Conservation (phyloP, 2,888 invertebrate species). For the Ischnura elegans region DNA sequence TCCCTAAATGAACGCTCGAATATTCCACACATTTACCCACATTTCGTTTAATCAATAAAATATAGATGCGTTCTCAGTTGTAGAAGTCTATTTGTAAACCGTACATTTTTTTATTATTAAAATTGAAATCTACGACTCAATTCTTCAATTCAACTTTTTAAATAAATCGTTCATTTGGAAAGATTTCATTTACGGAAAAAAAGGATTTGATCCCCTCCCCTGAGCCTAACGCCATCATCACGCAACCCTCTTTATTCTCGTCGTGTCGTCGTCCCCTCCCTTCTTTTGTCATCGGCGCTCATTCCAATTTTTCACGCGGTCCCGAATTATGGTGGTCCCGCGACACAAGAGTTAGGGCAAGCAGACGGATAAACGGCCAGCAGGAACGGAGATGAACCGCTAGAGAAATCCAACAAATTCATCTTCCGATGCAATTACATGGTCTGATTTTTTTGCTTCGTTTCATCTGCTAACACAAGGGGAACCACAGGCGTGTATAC, state of each 20-base stretch:
- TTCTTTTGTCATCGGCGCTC: not conserved
- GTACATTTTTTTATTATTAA: too few species aligned
- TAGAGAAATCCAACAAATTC: not conserved
- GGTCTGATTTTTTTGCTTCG: not conserved
- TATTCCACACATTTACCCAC: too few species aligned
- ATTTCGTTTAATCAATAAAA: too few species aligned
- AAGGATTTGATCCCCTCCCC: too few species aligned
- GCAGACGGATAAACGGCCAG: not conserved
- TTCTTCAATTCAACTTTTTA: too few species aligned
- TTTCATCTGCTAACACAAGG: not conserved
- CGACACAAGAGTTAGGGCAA: not conserved
- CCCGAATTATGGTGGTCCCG: not conserved
- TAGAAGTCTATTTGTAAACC: too few species aligned
- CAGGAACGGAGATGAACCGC: not conserved
- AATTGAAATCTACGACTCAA: too few species aligned
- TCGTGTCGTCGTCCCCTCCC: not conserved
- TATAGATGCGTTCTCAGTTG: too few species aligned
- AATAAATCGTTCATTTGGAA: too few species aligned
- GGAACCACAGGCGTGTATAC: not conserved
- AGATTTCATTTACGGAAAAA: too few species aligned
- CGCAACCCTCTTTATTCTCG: too few species aligned
- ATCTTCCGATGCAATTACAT: not conserved
- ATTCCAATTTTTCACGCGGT: not conserved
- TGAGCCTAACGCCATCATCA: not conserved
- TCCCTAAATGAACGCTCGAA: too few species aligned